A percentile compares a stretch with the other conserved stretches of the same genome.
Evolutionary conservation across 2,113 vertebrate species (phyloP).

Genomic region (Aphelocoma coerulescens): DNA sequence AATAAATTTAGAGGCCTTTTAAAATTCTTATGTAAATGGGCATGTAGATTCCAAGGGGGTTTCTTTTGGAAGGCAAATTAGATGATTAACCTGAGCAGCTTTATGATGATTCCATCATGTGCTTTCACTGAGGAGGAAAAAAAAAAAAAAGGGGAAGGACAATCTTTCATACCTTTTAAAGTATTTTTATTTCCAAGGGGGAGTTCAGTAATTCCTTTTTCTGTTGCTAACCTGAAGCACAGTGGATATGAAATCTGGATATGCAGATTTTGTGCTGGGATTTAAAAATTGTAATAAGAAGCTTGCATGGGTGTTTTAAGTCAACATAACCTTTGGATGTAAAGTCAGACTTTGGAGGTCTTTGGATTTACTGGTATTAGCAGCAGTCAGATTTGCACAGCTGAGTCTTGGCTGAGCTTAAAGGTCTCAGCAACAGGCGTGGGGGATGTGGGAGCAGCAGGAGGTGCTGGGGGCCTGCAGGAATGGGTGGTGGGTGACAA

Average conservation of each 20-base stretch:
- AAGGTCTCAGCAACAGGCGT: neutral
- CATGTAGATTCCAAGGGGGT: neutral
- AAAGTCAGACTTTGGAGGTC: neutral
- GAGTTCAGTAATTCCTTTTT: neutral
- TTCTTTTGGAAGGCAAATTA: slow-evolving; percentile 30
- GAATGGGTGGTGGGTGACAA: neutral
- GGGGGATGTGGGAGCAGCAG: neutral
- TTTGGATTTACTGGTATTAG: slow-evolving; percentile 19
- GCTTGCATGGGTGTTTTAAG: neutral
- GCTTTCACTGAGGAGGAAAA: neutral
- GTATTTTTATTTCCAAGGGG: neutral
- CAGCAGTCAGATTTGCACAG: slow-evolving; percentile 18
- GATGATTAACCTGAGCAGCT: slow-evolving; percentile 28
- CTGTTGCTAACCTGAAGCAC: neutral
- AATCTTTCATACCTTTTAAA: neutral
- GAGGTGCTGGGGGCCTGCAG: neutral
- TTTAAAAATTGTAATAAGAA: slow-evolving; percentile 13
- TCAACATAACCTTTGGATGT: slow-evolving; percentile 4
- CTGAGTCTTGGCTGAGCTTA: neutral
- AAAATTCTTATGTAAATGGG: neutral
- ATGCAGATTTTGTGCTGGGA: neutral
- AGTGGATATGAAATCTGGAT: neutral
- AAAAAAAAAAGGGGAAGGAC: neutral
- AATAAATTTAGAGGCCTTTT: neutral
- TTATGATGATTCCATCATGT: neutral